A percentile compares a stretch with the other conserved stretches of the same genome.
Conservation (phyloP, 2,888 invertebrate species). For the Chrysodeixis includens region DNA sequence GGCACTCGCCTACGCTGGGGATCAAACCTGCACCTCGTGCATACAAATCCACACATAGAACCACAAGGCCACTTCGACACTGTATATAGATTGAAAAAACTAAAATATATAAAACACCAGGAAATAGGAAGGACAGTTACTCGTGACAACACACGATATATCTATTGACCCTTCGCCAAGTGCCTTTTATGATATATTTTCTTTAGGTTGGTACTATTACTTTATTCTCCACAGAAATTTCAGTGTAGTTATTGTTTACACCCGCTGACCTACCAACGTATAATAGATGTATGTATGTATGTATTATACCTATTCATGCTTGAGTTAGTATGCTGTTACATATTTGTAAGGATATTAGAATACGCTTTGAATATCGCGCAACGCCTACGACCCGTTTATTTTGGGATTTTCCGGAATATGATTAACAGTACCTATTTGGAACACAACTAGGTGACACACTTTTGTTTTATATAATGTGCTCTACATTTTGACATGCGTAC, state of each 20-base stretch:
- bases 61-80: too few species aligned
- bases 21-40: too few species aligned
- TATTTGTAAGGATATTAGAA: constrained; percentile 11
- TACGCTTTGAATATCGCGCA: constrained; percentile 10
- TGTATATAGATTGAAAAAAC: too few species aligned
- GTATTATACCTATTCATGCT: constrained; percentile 11
- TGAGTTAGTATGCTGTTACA: constrained; percentile 23
- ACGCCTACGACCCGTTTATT: background rate
- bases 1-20: too few species aligned
- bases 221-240: constrained; percentile 12
- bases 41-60: too few species aligned
- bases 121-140: constrained; percentile 12
- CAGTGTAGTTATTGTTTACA: constrained; percentile 26
- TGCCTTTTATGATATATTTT: constrained; percentile 27
- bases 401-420: background rate
- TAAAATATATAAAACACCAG: background rate
- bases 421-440: background rate
- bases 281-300: background rate
- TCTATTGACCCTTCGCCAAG: constrained; percentile 22
- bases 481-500: background rate
- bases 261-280: constrained; percentile 19
- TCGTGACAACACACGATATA: background rate
- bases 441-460: background rate
- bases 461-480: background rate
- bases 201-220: constrained; percentile 36